Base-by-base conservation (phyloP, 1,140 invertebrate genomes). In the Drosophila lacertosa region DNA sequence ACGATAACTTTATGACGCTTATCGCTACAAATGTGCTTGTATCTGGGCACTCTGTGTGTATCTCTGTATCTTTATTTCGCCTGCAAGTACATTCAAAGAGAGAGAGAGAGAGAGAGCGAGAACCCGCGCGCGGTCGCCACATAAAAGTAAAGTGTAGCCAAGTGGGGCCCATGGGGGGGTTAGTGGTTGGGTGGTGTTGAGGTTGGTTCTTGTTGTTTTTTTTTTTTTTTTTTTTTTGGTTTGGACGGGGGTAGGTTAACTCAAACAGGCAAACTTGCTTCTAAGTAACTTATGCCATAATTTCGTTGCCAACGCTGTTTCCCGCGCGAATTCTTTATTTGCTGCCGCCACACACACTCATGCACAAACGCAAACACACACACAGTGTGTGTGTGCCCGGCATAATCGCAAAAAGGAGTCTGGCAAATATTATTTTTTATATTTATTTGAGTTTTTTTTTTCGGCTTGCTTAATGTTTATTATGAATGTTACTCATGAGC, bases 401-500 rank as follows among this genome's bases (percentile, higher is more conserved):
- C 68, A 44, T 84, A 84, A 84, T 84, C 81, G 81, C 81, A 88
- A 77, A 84, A 86, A 88, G 83, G 82, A 88, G 82, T 89, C 82
- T 89, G 82, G 76, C 75, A 89, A 84, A 89, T 89, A 81, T 89
- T 89, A 89, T 90, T 89, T 90, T 90, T 89, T 86, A 89, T 90
- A 89, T 89, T 86, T 86, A 86, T 90, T 82, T 63, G 66, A 75
- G 75, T 77, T 84, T 77, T 88, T 73, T 82, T 26, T 18, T 45
- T 20, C 26, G 15, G 24, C 76, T 74, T 80, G 77, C 79, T 90
- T 86, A 90, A 90, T 83, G 89, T 90, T 90, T 90, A 90, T 90
- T 90, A 89, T 90, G 81, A 90, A 90, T 90, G 89, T 90, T 90
- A 82, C 89, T 90, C 89, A 83, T 90, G 89, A 90, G 89, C 83